Evolutionary conservation across 2,113 vertebrate species (phyloP).

Genomic region (Hyperopisus bebe): DNA sequence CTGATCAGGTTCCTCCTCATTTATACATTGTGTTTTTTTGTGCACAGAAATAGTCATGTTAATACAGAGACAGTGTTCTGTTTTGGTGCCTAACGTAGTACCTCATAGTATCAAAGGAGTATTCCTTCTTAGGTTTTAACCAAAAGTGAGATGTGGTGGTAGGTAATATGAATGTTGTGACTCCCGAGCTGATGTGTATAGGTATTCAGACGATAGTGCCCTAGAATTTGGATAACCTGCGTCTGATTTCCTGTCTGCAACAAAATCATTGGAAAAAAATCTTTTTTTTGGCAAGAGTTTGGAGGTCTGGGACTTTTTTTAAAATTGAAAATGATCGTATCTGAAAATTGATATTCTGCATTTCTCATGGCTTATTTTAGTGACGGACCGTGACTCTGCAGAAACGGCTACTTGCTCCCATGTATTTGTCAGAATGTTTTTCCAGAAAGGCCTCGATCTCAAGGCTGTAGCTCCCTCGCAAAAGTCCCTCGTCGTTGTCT

Average conservation of each 20-base stretch:
- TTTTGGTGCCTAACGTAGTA: background rate
- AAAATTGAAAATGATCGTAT: background rate
- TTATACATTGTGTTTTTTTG: background rate
- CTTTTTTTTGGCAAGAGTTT: conserved; percentile 34
- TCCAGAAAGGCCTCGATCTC: background rate
- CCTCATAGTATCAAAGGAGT: too few relatives aligned
- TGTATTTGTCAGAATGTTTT: background rate
- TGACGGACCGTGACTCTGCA: background rate
- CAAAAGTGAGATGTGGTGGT: conserved; percentile 15
- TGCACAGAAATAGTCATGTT: background rate
- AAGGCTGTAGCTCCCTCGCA: background rate
- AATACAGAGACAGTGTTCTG: background rate
- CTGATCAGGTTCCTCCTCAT: background rate
- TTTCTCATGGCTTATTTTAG: background rate
- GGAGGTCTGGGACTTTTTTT: background rate
- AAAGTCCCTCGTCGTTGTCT: background rate
- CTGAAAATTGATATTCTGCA: background rate
- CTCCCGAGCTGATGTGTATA: conserved; percentile 15
- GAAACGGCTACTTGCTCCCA: background rate
- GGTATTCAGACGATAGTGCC: background rate
- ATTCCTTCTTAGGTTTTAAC: conserved; percentile 28
- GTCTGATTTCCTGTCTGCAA: conserved; percentile 39
- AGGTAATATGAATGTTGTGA: conserved; percentile 3
- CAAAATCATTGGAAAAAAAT: conserved; percentile 28
- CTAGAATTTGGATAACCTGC: conserved; percentile 20